A percentile compares a stretch with the other conserved stretches of the same genome.
Evolutionary conservation across 1,140 invertebrate species (phyloP).

Genomic region (Zaprionus inermis): DNA sequence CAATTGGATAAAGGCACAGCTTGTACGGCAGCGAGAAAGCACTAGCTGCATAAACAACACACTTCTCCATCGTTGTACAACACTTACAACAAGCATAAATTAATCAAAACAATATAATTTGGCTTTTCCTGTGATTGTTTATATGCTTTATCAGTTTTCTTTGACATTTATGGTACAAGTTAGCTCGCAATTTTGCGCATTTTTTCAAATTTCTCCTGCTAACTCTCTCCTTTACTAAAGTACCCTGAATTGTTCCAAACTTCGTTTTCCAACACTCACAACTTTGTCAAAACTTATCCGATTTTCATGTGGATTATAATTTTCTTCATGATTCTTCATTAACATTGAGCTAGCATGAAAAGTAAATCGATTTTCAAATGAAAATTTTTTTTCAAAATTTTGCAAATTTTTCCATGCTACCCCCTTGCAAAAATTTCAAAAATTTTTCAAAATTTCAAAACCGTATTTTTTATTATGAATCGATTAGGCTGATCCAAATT

Average conservation of each 20-base stretch:
- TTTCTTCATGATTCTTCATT: neutral
- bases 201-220: no score
- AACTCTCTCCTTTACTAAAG: no score
- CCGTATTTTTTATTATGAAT: neutral
- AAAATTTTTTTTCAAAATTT: neutral
- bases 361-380: neutral
- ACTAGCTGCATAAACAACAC: neutral
- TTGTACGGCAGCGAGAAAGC: neutral
- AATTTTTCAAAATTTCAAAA: neutral
- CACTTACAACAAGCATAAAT: neutral
- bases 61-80: neutral
- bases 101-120: neutral
- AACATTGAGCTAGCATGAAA: neutral
- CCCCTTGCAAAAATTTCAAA: conserved; percentile 27
- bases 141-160: no score
- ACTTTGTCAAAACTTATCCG: neutral
- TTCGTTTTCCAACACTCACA: neutral
- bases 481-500: neutral
- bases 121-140: no score
- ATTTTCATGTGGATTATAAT: neutral
- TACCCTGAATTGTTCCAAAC: no score
- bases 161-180: no score
- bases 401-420: neutral
- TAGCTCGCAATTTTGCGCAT: no score
- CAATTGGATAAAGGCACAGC: neutral